Base-by-base conservation (phyloP, 2,113 vertebrate species). In the Zapus hudsonius region DNA sequence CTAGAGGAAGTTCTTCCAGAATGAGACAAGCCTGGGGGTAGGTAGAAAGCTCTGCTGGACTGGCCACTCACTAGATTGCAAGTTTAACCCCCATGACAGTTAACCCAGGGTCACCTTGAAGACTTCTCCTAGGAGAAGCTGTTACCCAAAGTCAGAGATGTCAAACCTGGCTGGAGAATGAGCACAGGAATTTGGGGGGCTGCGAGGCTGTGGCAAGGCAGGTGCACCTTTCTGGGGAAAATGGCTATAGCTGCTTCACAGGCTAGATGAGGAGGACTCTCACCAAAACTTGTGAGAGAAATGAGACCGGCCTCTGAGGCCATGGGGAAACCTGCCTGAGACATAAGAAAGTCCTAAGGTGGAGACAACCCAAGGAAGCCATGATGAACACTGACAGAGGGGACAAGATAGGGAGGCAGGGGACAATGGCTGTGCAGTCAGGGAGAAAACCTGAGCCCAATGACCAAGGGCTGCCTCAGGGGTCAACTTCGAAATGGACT, bases 341-440 rank as follows among this genome's bases (percentile, higher is more conserved):
- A 40, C 7, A 40, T 9, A 0, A 72, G 44, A 75, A 16, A 90
- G 33, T 82, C 61, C 47, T 25, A 44, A n/a, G 3, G 5, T 10
- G 0, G 5, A 2, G 61, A 33, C 20, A 27, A 7, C 12, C 15
- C 5, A 5, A 33, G 12, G 1, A 15, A 44, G 36, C 3, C 27
- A 33, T 59, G 44, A 63, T 31, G 12, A 88, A 47, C 9, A 6
- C 0, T 7, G 55, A 47, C n/a, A 47, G 42, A 17, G 2, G 29
- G 66, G 16, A 44, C 1, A 12, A 31, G n/a, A 10, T 2, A n/a
- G 25, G 67, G 59, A 47, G 44, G 10, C 40, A 31, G 67, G 38
- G 15, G 36, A 33, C 17, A 4, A 5, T 3, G 40, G 38, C 47
- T 69, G 19, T 12, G 9, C 38, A 25, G 11, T 16, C 59, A 29